Percentiles rank a stretch among this genome's conserved stretches.
phyloP scores from a whole-genome alignment of 2,113 vertebrate genomes.

The Serilophus lunatus region DNA sequence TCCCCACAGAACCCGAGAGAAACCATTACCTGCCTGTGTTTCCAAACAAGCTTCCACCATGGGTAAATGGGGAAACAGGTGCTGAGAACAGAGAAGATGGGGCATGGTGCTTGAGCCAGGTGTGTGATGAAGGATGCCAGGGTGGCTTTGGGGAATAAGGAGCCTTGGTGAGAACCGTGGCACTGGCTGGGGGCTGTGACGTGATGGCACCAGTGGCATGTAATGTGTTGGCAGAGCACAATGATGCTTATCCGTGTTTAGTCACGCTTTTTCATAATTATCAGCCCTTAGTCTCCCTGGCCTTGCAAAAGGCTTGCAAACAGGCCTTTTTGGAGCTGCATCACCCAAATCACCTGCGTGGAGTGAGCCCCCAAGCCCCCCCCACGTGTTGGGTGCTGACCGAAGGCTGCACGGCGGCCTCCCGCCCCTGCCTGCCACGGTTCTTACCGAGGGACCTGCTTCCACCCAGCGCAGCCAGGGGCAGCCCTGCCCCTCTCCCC shows the following conservation, averaged over 20 bases:
- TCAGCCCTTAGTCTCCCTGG: not conserved
- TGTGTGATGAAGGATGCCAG: fast-evolving
- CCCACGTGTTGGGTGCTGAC: fast-evolving
- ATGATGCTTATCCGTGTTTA: not conserved
- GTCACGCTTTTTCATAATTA: fast-evolving
- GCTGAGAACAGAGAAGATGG: not conserved
- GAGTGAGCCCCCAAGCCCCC: not conserved
- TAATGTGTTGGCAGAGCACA: not conserved
- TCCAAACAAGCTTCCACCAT: not conserved
- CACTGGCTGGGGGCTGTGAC: not conserved
- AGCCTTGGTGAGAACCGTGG: not conserved
- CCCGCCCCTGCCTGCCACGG: too few relatives aligned
- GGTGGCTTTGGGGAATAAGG: not conserved
- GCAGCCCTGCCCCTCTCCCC: not conserved
- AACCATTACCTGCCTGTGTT: not conserved
- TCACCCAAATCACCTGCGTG: not conserved
- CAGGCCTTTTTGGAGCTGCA: not conserved
- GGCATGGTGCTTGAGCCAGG: fast-evolving
- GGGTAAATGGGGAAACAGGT: fast-evolving
- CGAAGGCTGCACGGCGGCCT: not conserved
- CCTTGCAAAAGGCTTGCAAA: not conserved
- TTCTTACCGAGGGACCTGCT: not conserved
- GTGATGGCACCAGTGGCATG: not conserved
- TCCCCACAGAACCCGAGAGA: not conserved
- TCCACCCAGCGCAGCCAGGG: not conserved